Percentiles rank a stretch among this genome's conserved stretches.
These are phyloP conservation scores for Clepsis dumicolana DNA, from an alignment of 2,888 invertebrate genomes.

Conservation along the genomic window DNA sequence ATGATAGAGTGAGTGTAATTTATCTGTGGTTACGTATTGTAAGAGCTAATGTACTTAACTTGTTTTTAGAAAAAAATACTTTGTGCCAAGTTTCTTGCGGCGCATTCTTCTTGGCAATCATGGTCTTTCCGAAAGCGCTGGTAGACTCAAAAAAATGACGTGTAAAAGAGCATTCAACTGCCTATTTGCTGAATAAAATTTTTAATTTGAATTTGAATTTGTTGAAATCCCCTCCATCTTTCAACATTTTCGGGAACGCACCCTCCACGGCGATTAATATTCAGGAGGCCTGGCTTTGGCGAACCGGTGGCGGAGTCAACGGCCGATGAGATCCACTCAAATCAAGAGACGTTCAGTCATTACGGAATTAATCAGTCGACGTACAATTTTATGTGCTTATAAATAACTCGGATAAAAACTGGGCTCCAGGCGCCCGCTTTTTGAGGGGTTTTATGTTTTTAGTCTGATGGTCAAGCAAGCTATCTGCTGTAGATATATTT, in stretches of 20 bases:
- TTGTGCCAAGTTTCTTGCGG: too few species aligned
- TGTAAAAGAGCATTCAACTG: too few species aligned
- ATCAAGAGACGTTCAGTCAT: slow-evolving; percentile 17
- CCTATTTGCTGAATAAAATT: too few species aligned
- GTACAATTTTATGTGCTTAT: neutral
- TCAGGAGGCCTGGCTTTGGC: neutral
- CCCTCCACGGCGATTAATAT: slow-evolving; percentile 5
- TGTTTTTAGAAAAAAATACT: too few species aligned
- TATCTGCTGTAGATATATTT: too few species aligned
- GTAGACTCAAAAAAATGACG: too few species aligned
- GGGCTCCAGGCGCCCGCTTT: neutral
- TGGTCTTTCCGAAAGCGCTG: too few species aligned
- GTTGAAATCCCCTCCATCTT: neutral
- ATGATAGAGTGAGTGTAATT: too few species aligned
- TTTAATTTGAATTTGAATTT: too few species aligned
- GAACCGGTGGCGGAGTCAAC: slow-evolving; percentile 25
- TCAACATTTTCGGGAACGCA: neutral
- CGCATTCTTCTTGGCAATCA: too few species aligned
- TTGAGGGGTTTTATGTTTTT: neutral
- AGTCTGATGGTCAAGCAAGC: neutral
- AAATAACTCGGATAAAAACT: slow-evolving; percentile 3
- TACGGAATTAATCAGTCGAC: slow-evolving; percentile 18
- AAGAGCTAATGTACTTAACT: too few species aligned
- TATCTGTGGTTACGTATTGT: too few species aligned
- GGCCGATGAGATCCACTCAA: slow-evolving; percentile 31